These are phyloP conservation scores for rabbit (Oryctolagus cuniculus) DNA, from an alignment of 2,113 vertebrate genomes.

Conservation along the genomic window DNA sequence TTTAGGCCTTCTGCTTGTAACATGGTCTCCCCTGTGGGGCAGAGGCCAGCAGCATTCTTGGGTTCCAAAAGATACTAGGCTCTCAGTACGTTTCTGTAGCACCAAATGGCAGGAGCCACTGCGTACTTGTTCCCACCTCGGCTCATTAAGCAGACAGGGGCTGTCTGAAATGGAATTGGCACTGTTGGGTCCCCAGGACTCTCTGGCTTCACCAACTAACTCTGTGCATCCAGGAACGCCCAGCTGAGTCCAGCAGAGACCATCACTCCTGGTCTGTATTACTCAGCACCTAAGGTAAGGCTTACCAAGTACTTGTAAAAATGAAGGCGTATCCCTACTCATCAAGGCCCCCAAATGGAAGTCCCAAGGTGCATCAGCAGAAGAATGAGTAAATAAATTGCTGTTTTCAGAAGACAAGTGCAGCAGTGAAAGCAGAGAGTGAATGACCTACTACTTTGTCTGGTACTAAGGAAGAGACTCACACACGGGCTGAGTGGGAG, in stretches of 20 bases:
- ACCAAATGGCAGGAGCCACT: not conserved
- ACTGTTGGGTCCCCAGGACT: not conserved
- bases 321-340: not conserved
- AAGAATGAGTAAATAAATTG: not conserved
- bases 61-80: not conserved
- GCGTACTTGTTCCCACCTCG: not conserved
- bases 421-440: not conserved
- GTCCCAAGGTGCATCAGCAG: accelerated
- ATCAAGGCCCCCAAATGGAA: not conserved
- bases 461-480: not conserved
- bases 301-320: not conserved
- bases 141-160: not conserved
- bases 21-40: not conserved
- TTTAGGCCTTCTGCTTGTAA: slow-evolving; percentile 60
- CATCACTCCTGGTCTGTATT: not conserved
- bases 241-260: not conserved
- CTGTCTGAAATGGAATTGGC: not conserved
- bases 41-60: not conserved
- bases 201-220: not conserved
- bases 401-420: not conserved
- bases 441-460: not conserved
- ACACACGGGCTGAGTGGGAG: not conserved
- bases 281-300: not conserved
- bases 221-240: not conserved
- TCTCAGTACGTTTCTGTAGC: not conserved